Conservation (phyloP, 2,797 vertebrate species). For the Trichosurus vulpecula region DNA sequence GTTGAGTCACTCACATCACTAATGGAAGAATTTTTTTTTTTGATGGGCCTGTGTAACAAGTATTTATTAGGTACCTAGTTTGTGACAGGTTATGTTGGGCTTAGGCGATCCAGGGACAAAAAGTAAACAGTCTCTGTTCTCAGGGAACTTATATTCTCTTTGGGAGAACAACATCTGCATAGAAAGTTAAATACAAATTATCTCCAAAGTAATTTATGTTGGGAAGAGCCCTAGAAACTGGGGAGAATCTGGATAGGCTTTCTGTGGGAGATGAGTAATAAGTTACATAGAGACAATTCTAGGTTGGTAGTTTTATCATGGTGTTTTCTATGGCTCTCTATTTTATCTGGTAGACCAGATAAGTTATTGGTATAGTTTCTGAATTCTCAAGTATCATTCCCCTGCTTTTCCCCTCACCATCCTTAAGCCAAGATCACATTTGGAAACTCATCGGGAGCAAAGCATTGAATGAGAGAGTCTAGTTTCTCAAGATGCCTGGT, state of each 20-base stretch:
- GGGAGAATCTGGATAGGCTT: neutral
- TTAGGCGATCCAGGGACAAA: conserved; percentile 36
- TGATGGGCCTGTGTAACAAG: neutral
- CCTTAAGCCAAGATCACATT: neutral
- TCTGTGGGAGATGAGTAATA: neutral
- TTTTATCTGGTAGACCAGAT: neutral
- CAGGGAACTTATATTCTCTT: neutral
- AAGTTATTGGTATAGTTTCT: conserved; percentile 63
- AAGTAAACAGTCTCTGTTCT: neutral
- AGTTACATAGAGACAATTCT: neutral
- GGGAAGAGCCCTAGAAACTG: neutral
- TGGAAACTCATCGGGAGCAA: neutral
- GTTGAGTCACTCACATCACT: conserved; percentile 75
- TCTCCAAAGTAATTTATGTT: neutral
- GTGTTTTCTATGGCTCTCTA: neutral
- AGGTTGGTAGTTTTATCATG: neutral
- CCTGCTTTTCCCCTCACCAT: neutral
- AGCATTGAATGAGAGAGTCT: conserved; percentile 39
- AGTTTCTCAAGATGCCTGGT: conserved; percentile 24
- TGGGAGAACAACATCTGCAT: neutral
- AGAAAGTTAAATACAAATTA: neutral
- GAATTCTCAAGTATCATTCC: conserved; percentile 50
- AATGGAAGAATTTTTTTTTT: neutral
- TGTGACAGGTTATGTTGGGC: conserved; percentile 62
- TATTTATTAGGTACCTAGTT: conserved; percentile 11